Evolutionary conservation across 2,113 vertebrate species (phyloP), one percentile per base, ranked within the genome.

Genomic region (Dolichallabes microphthalmus): DNA sequence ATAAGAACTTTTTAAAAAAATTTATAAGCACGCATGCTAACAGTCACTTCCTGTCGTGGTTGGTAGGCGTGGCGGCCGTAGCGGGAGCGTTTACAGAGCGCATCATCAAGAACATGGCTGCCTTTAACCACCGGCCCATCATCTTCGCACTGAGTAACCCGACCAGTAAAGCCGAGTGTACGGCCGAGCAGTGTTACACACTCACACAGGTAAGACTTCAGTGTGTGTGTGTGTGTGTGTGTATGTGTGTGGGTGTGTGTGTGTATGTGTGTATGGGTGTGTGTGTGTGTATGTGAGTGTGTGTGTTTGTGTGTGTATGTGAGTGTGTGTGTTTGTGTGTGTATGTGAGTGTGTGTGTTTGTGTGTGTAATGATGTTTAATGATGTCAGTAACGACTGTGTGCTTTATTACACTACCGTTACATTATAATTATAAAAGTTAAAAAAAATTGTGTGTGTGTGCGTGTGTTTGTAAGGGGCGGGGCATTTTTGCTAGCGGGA

Each of bases 141-240:
- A 97, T 99, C 92, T 99, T 99, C 86, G 98, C 98, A 84, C 96
- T 99, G 90, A 99, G 98, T 92, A 99, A 99, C 90, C 98, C 98
- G 2, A 99, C 98, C 75, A 98, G 97, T 93, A 99, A 99, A 94
- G 97, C 98, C 14, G 98, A 99, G 89, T 99, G 98, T 87, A 98
- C 97, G 19, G 98, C 98, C 69, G 97, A 99, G 90, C 96, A 98
- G 91, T 99, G 98, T 90, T 99, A 99, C 93, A 92, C 89, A 25
- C 85, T 96, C 20, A 98, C 97, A 83, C 90, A 98, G 96, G 98
- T 99, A 95, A 52, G 6, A 1, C 61, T 45, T n/a, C 6, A 69
- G 22, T 52, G 61, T 81, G 14, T 64, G 22, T 81, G 12, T 52
- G 12, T 80, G 30, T 80, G 58, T 80, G 78, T 80, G 57, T 61